A percentile compares a stretch with the other conserved stretches of the same genome.
phyloP scores from a whole-genome alignment of 1,140 invertebrate species.

The Aradophagus sp. region DNA sequence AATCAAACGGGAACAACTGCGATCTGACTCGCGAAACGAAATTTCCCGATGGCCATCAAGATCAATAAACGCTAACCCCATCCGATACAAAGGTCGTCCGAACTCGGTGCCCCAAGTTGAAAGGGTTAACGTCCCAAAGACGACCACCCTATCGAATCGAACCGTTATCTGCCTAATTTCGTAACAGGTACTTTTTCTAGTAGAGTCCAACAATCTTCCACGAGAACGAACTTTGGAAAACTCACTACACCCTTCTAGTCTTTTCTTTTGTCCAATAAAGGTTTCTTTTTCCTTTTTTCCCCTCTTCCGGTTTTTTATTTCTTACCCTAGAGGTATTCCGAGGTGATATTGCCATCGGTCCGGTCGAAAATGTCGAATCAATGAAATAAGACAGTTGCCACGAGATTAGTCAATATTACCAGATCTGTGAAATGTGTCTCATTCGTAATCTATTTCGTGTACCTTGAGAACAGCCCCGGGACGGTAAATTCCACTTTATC shows the following conservation, averaged over 20 bases:
- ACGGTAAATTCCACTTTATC: too few relatives aligned
- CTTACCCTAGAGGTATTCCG: slow-evolving; percentile 16
- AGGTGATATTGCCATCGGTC: slow-evolving; percentile 48
- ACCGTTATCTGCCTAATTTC: slow-evolving; percentile 36
- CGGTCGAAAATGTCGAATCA: slow-evolving; percentile 46
- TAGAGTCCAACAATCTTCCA: slow-evolving; percentile 7
- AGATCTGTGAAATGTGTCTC: too few relatives aligned
- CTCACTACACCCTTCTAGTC: too few relatives aligned
- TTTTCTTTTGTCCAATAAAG: too few relatives aligned
- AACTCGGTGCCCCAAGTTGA: slow-evolving; percentile 3
- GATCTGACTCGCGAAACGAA: too few relatives aligned
- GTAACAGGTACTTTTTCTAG: slow-evolving; percentile 12
- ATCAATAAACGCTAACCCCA: slow-evolving; percentile 8
- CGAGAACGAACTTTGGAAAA: too few relatives aligned
- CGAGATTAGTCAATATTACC: too few relatives aligned
- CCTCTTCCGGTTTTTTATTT: slow-evolving; percentile 27
- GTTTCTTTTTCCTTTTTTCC: too few relatives aligned
- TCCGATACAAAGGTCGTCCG: slow-evolving; percentile 2
- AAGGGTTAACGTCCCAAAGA: slow-evolving; percentile 33
- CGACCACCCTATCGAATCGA: slow-evolving; percentile 9
- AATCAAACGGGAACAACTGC: too few relatives aligned
- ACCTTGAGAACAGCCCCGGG: too few relatives aligned
- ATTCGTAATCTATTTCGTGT: too few relatives aligned
- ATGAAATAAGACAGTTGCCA: slow-evolving; percentile 39
- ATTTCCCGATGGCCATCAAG: too few relatives aligned